Base-by-base conservation (phyloP, 2,888 invertebrate species). In the Chaitophorus viminalis region DNA sequence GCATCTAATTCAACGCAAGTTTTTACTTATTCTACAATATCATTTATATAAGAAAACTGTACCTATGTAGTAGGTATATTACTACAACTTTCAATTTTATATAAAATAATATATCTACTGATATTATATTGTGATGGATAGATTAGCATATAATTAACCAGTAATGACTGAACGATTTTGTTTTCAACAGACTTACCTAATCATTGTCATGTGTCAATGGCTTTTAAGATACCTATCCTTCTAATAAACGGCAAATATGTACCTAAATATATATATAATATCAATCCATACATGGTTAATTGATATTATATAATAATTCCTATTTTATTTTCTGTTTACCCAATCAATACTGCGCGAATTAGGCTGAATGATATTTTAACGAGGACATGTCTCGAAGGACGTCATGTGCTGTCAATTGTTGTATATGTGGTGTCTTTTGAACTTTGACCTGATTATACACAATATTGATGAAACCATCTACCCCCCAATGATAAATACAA, bases 391-490 rank as follows among this genome's bases (percentile, higher is more conserved):
- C 72, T 72, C 36, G 36, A 86, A 85, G 78, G 86, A 79, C 86
- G 25, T 54, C 86, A 39, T 72, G 78, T 54, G 52, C 33, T 52
- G 68, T 52, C 68, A 68, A 33, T 77, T 68, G 84, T 77, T 21
- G 54, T 77, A 39, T 46, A 11, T 18, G 9, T 6, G 46, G 33
- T 9, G 52, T n/a, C 68, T 39, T 87, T 74, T 75, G 75, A 87
- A 87, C 87, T 87, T 46, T 74, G 81, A 46, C 87, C 79, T 74
- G 46, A 65, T 81, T 87, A 17, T 46, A 75, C 39, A 65, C n/a
- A 60, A 25, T 74, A 79, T 87, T 9, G 79, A 87, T 65, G 14
- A 21, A 54, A 74, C 46, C n/a, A 29, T 31, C 0, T 25, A 11
- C 25, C 77, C 17, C 75, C 18, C n/a, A 5, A 68, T 36, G 85